Evolutionary conservation across 2,113 vertebrate species (phyloP), one percentile per base, ranked within the genome.

Genomic region (Myotis yumanensis): DNA sequence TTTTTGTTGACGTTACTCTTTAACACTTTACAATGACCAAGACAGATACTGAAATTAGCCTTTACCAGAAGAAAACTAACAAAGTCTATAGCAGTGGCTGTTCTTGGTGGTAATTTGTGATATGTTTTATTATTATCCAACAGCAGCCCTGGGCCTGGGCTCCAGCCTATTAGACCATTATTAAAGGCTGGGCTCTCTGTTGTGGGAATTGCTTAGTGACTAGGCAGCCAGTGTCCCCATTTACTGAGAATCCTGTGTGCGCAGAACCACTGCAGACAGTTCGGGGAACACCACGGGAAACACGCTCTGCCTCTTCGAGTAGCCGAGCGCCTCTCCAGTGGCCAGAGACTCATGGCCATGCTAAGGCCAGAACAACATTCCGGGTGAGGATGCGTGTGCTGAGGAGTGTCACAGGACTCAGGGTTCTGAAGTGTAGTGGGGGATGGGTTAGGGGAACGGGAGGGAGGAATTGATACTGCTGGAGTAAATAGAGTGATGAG

Each of bases 11-110:
- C 48, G 46, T 87, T 95, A 72, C 35, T 89, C 37, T 69, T 80
- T 91, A 77, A 80, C 1, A 12, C 76, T 94, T 54, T 68, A 0
- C 16, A 22, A 0, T 43, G n/a, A 81, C 76, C 48, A 86, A 95
- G 91, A 84, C 30, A 76, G 88, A 80, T 93, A 40, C 80, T 80
- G 57, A 94, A 96, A 96, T 94, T 93, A 97, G 59, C 57, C 87
- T 62, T 85, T 59, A 85, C 76, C 87, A 25, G 81, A 93, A 94
- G 73, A 90, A 95, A 92, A 90, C 8, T 16, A 96, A 95, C 37
- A 35, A 79, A 86, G 79, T 90, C 85, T n/a, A 8, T 80, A 89
- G 88, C 35, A 93, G 90, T 91, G 64, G 75, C 92, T 92, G 32
- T 84, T 94, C 88, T 92, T 57, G 35, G 59, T 96, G 95, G 86